Base-by-base conservation (phyloP, 2,888 invertebrate genomes). In the Thyatira batis region DNA sequence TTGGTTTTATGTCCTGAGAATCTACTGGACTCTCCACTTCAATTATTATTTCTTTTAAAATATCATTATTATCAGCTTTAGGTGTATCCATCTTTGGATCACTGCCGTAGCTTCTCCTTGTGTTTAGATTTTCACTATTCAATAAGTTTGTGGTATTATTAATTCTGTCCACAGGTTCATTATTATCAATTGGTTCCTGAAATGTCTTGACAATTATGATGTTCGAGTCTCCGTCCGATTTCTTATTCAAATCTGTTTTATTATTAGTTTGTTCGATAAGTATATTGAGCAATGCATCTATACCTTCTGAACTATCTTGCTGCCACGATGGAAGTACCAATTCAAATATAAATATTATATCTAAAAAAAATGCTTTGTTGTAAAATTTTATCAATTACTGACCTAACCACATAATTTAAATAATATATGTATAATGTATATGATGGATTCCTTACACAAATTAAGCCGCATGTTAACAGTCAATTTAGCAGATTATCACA, bases 371-470 rank as follows among this genome's bases (percentile, higher is more conserved):
- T 23, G 6, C 6, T 23, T 4, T 23, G 3, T 4, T n/a, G 4
- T 8, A 1, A 17, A n/a, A 11, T 33, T n/a, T n/a, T n/a, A n/a
- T n/a, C n/a, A n/a, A n/a, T n/a, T n/a, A n/a, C n/a, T n/a, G n/a
- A n/a, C n/a, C n/a, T n/a, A n/a, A n/a, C n/a, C n/a, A n/a, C n/a
- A n/a, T n/a, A n/a, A n/a, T n/a, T n/a, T n/a, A n/a, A 58, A 56
- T 21, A 20, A 45, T n/a, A 51, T 21, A 23, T 33, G 39, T 39
- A 27, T 45, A 52, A 51, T n/a, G 52, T n/a, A 49, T 50, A 49
- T 17, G 30, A 45, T 52, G 53, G 58, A 58, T 39, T 13, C n/a
- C 79, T 82, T 78, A 82, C 83, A 69, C 55, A 71, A 57, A 57
- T 66, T 56, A 44, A 65, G 55, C 55, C 54, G 67, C 82, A 76